Evolutionary conservation across 2,113 vertebrate species (phyloP).

Genomic region (Micromys minutus): DNA sequence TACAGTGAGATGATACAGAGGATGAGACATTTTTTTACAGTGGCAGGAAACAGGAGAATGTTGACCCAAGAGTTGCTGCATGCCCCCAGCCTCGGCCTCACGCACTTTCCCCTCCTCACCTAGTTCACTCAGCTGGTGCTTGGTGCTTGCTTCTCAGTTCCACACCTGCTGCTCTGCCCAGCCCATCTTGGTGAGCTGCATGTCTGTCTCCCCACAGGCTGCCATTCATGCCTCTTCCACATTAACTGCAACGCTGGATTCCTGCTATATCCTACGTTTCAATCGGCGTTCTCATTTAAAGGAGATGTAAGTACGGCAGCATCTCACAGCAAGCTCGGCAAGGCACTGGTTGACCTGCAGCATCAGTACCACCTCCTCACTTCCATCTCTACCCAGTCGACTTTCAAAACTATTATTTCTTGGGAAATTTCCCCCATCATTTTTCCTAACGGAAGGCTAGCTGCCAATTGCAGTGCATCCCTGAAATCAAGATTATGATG

Average conservation of each 20-base stretch:
- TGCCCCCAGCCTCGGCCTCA: background rate
- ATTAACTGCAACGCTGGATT: too few species aligned
- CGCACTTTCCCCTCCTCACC: background rate
- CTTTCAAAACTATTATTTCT: background rate
- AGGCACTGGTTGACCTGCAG: background rate
- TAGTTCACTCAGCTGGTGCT: background rate
- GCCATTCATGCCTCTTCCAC: background rate
- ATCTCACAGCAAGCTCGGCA: background rate
- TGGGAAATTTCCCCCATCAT: background rate
- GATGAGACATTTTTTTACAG: background rate
- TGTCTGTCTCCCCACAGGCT: background rate
- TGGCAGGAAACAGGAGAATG: background rate
- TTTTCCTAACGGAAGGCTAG: background rate
- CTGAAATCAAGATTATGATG: conserved; percentile 15
- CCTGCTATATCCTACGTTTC: background rate
- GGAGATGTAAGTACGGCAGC: background rate
- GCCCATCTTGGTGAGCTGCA: background rate
- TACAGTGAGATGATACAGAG: background rate
- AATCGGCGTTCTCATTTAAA: background rate
- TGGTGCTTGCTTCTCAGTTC: background rate
- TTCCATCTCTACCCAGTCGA: background rate
- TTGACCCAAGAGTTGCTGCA: background rate
- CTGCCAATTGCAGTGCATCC: background rate
- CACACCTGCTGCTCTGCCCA: background rate
- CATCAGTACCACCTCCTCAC: background rate